These are phyloP conservation scores for Crocodylus rhombifer DNA, from an alignment of 2,797 vertebrate species.

Conservation along the genomic window DNA sequence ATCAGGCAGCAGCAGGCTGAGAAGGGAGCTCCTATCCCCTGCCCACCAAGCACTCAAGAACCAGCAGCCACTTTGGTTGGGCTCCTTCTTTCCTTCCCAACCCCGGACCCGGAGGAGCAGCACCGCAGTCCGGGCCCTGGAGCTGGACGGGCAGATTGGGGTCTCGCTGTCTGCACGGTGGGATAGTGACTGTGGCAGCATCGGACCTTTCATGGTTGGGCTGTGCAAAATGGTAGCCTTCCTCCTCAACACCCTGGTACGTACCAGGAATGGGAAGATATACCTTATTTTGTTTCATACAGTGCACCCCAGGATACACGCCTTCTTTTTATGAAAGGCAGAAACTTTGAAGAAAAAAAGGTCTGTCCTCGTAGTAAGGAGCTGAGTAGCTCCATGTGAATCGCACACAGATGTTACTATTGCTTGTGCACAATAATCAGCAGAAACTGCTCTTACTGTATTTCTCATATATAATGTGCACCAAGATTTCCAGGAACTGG, in stretches of 20 bases:
- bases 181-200: slow-evolving; percentile 13
- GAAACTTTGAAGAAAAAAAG: too few relatives aligned
- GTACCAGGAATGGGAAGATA: background rate
- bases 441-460: too few relatives aligned
- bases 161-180: slow-evolving; percentile 10
- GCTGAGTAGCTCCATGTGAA: too few relatives aligned
- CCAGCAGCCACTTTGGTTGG: background rate
- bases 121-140: background rate
- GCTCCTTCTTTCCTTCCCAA: background rate
- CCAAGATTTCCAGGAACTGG: too few relatives aligned
- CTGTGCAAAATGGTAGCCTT: background rate
- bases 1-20: background rate
- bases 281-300: too few relatives aligned
- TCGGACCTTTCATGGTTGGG: background rate
- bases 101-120: rapidly evolving
- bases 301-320: too few relatives aligned
- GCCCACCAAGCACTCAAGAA: background rate
- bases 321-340: too few relatives aligned
- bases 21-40: background rate
- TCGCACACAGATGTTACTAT: too few relatives aligned
- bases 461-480: too few relatives aligned
- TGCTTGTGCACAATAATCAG: too few relatives aligned
- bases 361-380: too few relatives aligned
- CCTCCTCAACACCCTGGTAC: background rate
- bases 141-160: slow-evolving; percentile 12